Conservation (phyloP, 2,888 invertebrate species). For the Neoitamus cyanurus region DNA sequence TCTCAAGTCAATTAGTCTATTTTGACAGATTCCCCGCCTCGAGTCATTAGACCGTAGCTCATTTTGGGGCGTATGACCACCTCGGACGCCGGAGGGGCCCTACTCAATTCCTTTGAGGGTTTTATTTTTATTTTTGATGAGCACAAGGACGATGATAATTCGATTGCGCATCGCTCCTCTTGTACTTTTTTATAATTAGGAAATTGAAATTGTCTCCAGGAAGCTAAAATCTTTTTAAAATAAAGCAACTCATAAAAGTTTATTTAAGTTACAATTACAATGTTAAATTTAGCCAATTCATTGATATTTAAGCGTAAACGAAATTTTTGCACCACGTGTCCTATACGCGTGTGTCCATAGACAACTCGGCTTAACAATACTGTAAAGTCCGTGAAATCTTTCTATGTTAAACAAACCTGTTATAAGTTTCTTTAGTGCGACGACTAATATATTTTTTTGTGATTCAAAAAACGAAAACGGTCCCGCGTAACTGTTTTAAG, state of each 20-base stretch:
- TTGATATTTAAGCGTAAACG: too few relatives aligned
- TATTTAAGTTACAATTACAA: too few relatives aligned
- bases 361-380: too few relatives aligned
- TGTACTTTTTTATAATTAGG: not conserved
- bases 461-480: too few relatives aligned
- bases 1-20: slow-evolving; percentile 19
- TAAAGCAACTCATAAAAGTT: not conserved
- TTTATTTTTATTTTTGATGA: not conserved
- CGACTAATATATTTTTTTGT: too few relatives aligned
- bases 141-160: not conserved
- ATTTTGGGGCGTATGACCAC: not conserved
- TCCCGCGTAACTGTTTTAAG: too few relatives aligned
- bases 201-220: not conserved
- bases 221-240: not conserved
- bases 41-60: not conserved
- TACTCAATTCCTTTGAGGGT: not conserved
- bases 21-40: slow-evolving; percentile 10
- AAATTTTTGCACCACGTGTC: too few relatives aligned
- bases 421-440: too few relatives aligned
- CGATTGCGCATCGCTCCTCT: not conserved
- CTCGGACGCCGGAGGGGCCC: not conserved
- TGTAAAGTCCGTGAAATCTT: too few relatives aligned
- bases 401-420: too few relatives aligned
- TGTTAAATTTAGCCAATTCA: too few relatives aligned
- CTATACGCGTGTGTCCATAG: too few relatives aligned